These are phyloP conservation scores for Atherinomorus stipes DNA, from an alignment of 2,113 vertebrate genomes.

Conservation along the genomic window DNA sequence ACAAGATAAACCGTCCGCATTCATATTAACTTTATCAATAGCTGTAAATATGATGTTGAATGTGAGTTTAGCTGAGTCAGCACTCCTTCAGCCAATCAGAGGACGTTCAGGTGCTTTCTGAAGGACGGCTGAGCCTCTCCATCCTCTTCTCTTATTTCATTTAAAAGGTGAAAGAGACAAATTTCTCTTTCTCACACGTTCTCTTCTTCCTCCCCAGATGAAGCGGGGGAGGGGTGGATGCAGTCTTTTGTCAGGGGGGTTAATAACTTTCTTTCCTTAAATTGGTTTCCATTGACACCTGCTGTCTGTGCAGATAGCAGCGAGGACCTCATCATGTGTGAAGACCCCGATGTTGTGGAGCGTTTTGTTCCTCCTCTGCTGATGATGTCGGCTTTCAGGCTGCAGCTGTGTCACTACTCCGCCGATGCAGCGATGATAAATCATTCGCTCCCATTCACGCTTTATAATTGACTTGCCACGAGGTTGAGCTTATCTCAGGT, in stretches of 20 bases:
- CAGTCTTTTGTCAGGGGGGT: constrained; percentile 56
- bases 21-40: no score
- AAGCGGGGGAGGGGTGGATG: constrained; percentile 6
- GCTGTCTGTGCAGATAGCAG: constrained; percentile 73
- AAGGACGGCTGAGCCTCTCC: no score
- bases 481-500: constrained; percentile 53
- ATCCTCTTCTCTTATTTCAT: constrained; percentile 9
- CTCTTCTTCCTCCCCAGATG: constrained; percentile 1
- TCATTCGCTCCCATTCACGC: constrained; percentile 12
- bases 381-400: neutral
- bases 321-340: constrained; percentile 72
- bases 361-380: neutral
- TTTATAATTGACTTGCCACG: constrained; percentile 53
- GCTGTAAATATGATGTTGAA: no score
- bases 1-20: no score
- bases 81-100: no score
- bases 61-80: no score
- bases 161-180: constrained; percentile 22
- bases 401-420: neutral
- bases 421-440: constrained; percentile 55
- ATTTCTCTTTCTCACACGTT: constrained; percentile 18
- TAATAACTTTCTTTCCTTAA: constrained; percentile 81
- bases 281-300: constrained; percentile 81
- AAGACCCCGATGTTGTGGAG: constrained; percentile 39
- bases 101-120: no score